A percentile compares a stretch with the other conserved stretches of the same genome.
Conservation (phyloP, 2,797 vertebrate species). For the Phalanger gymnotis region DNA sequence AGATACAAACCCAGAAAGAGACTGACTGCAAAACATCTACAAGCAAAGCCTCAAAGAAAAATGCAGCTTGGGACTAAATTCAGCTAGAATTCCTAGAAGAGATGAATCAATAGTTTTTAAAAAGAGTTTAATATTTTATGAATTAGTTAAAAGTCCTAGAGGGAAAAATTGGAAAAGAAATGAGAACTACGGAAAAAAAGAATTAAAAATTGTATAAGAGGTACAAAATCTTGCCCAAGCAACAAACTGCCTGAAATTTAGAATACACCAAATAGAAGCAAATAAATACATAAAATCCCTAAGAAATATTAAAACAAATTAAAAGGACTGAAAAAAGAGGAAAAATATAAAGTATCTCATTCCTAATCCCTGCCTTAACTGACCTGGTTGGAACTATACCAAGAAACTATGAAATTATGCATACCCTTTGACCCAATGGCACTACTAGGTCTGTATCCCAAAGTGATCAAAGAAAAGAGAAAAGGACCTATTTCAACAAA, state of each 20-base stretch:
- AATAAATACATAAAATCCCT: background rate
- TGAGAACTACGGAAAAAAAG: background rate
- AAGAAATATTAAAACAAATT: background rate
- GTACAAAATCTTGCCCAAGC: background rate
- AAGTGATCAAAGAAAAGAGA: background rate
- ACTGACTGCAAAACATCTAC: background rate
- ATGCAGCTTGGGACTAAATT: background rate
- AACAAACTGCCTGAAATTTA: background rate
- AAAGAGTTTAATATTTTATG: background rate
- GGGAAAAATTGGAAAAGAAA: background rate
- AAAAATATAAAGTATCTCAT: background rate
- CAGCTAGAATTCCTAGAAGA: background rate
- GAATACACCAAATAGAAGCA: background rate
- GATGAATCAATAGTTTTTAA: background rate
- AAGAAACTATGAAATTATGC: background rate
- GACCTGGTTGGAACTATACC: background rate
- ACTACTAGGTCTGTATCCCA: background rate
- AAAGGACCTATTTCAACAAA: background rate
- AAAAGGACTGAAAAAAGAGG: background rate
- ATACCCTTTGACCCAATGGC: background rate
- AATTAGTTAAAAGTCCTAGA: background rate
- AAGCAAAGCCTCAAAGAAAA: background rate
- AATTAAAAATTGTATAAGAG: background rate
- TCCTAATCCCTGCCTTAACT: too few species aligned
- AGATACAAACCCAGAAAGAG: background rate